Conservation (phyloP, 1,140 invertebrate species). For the Drosophila kanapiae region DNA sequence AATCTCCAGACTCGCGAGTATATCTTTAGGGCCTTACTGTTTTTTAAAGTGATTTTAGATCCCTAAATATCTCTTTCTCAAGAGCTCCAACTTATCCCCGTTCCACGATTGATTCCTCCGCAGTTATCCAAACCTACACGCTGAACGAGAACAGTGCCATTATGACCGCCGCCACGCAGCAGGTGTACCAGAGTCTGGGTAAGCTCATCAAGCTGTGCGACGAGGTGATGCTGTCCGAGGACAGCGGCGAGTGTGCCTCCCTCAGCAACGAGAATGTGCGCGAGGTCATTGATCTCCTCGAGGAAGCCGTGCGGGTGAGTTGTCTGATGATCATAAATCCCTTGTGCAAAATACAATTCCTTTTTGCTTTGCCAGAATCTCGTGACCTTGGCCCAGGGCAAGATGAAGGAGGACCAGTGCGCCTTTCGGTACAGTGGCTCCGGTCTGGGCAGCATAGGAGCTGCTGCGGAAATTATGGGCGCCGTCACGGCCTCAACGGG, state of each 20-base stretch:
- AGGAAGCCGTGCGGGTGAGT: slow-evolving; percentile 91
- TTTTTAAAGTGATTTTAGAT: too few relatives aligned
- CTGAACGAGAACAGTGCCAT: slow-evolving; percentile 89
- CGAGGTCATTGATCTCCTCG: slow-evolving; percentile 91
- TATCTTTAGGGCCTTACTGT: too few relatives aligned
- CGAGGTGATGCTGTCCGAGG: slow-evolving; percentile 90
- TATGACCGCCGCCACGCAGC: slow-evolving; percentile 91
- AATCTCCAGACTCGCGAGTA: too few relatives aligned
- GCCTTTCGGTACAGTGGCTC: slow-evolving; percentile 61
- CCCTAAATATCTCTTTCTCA: too few relatives aligned
- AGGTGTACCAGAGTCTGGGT: slow-evolving; percentile 94
- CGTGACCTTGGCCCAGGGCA: slow-evolving; percentile 88
- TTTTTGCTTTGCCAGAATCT: slow-evolving; percentile 86
- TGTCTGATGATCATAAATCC: not conserved
- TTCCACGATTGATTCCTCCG: not conserved
- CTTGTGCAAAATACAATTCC: too few relatives aligned
- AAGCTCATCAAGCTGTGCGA: slow-evolving; percentile 95
- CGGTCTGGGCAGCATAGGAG: slow-evolving; percentile 66
- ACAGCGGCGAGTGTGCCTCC: slow-evolving; percentile 87
- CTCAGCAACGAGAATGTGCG: slow-evolving; percentile 91
- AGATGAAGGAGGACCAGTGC: slow-evolving; percentile 87
- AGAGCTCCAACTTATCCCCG: too few relatives aligned
- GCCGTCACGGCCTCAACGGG: slow-evolving; percentile 51
- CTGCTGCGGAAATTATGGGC: slow-evolving; percentile 72
- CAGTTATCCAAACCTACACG: slow-evolving; percentile 88